Conservation (phyloP, 2,113 vertebrate genomes). For the Osmerus mordax region DNA sequence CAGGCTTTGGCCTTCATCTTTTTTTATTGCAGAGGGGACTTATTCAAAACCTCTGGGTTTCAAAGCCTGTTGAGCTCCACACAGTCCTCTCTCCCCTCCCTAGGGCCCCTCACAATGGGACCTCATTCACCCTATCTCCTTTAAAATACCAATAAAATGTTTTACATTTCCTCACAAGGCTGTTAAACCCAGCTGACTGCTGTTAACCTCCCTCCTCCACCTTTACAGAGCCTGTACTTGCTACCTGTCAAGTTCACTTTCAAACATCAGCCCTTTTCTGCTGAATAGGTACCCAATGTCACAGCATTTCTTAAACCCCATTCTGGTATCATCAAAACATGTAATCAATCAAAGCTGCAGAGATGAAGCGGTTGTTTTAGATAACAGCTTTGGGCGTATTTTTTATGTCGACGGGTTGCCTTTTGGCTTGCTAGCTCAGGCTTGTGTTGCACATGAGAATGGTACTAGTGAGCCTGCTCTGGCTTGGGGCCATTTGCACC, state of each 20-base stretch:
- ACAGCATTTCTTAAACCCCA: neutral
- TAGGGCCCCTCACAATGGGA: conserved; percentile 51
- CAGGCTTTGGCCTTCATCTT: conserved; percentile 50
- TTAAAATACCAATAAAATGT: conserved; percentile 69
- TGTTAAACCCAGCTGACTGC: conserved; percentile 47
- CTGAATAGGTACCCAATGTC: neutral
- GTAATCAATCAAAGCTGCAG: conserved; percentile 16
- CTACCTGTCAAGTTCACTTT: conserved; percentile 7
- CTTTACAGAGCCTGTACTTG: conserved; percentile 20
- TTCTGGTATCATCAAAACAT: neutral
- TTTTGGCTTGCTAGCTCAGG: conserved; percentile 31
- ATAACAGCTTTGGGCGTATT: conserved; percentile 19
- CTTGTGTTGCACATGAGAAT: conserved; percentile 49
- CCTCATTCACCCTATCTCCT: conserved; percentile 58
- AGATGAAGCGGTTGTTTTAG: conserved; percentile 15
- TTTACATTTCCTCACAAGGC: conserved; percentile 69
- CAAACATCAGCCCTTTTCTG: conserved; percentile 2
- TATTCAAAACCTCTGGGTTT: conserved; percentile 53
- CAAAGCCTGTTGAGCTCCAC: conserved; percentile 52
- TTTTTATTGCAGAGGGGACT: conserved; percentile 55
- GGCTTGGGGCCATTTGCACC: conserved; percentile 44
- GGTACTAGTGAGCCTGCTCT: conserved; percentile 47
- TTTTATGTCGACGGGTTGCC: conserved; percentile 48
- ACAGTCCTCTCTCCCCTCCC: conserved; percentile 35
- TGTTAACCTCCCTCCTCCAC: conserved; percentile 18